phyloP scores from a whole-genome alignment of 2,888 invertebrate genomes.

The Leucoptera coffeella region DNA sequence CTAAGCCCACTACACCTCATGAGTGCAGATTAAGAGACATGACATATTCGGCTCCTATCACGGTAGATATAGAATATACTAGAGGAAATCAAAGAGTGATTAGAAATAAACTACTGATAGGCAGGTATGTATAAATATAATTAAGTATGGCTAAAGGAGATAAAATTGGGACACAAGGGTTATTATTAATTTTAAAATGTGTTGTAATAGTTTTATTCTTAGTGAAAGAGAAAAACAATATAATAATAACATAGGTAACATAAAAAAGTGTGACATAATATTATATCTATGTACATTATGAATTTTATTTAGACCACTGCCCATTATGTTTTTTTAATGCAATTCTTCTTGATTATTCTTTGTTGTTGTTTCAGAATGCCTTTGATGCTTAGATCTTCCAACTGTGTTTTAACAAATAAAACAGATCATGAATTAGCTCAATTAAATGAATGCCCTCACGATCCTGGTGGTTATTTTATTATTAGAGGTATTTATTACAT shows the following conservation, averaged over 20 bases:
- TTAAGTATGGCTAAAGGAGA: too few species aligned
- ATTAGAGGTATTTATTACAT: constrained; percentile 62
- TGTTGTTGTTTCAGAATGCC: constrained; percentile 83
- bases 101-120: constrained; percentile 82
- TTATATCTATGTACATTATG: too few species aligned
- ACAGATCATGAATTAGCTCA: constrained; percentile 87
- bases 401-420: constrained; percentile 86
- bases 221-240: too few species aligned
- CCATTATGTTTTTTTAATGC: too few species aligned
- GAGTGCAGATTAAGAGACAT: constrained; percentile 93
- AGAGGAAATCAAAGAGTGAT: constrained; percentile 86
- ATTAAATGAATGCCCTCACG: constrained; percentile 95
- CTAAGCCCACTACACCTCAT: constrained; percentile 81
- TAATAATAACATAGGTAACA: too few species aligned
- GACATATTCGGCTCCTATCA: constrained; percentile 97
- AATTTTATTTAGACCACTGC: too few species aligned
- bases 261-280: too few species aligned
- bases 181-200: too few species aligned
- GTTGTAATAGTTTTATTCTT: too few species aligned
- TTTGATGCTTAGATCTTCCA: constrained; percentile 92
- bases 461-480: constrained; percentile 99
- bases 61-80: constrained; percentile 95
- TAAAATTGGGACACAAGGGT: too few species aligned
- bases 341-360: too few species aligned
- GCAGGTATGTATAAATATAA: constrained; percentile 70